Conservation (phyloP, 1,140 invertebrate genomes). For the Pteromalus puparum region DNA sequence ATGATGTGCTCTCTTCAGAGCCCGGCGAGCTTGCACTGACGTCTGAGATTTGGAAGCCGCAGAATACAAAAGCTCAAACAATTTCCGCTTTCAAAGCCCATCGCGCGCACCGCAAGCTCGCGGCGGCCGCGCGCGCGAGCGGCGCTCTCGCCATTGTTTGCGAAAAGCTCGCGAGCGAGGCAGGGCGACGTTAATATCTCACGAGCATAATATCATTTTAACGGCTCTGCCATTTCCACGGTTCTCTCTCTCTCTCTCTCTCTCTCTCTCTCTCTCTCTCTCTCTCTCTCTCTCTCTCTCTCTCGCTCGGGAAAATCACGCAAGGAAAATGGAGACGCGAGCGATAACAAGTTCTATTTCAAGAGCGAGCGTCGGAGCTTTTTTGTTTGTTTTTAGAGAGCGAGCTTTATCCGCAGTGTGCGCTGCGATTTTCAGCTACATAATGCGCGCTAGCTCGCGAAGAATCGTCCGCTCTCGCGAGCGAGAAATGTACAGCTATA, state of each 20-base stretch:
- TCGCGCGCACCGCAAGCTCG: conserved; percentile 48
- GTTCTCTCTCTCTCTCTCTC: neutral
- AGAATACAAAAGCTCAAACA: conserved; percentile 70
- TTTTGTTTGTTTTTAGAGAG: neutral
- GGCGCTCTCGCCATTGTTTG: conserved; percentile 37
- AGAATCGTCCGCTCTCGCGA: neutral
- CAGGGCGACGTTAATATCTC: conserved; percentile 61
- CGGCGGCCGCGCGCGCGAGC: neutral
- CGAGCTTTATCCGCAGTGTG: neutral
- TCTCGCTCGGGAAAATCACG: conserved; percentile 25
- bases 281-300: no score
- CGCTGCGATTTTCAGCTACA: neutral
- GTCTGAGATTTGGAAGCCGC: conserved; percentile 69
- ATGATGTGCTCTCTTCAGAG: neutral
- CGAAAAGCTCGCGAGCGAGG: conserved; percentile 3
- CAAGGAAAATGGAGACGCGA: conserved; percentile 37
- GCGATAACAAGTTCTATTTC: conserved; percentile 30
- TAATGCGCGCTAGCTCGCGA: conserved; percentile 10
- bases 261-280: no score
- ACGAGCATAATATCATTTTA: conserved; percentile 66
- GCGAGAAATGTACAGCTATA: neutral
- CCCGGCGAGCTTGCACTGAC: conserved; percentile 49
- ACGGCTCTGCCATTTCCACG: conserved; percentile 54
- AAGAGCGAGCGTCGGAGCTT: neutral
- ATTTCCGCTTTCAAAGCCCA: conserved; percentile 65